Evolutionary conservation across 2,888 invertebrate genomes (phyloP).

Genomic region (Lepidochitona cinerea): DNA sequence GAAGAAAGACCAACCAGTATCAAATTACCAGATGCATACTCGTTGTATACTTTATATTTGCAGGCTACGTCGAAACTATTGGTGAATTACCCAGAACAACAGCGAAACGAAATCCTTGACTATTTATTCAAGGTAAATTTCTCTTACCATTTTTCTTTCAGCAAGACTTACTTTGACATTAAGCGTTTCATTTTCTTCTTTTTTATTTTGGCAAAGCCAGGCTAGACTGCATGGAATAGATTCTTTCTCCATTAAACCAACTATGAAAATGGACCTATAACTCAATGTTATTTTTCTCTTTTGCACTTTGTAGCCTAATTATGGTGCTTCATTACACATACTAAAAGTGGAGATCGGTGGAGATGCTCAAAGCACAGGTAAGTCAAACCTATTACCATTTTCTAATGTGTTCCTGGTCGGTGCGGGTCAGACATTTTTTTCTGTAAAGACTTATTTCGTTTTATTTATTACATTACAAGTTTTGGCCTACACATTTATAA

Average conservation of each 20-base stretch:
- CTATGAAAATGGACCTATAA: too few relatives aligned
- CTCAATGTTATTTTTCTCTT: neutral
- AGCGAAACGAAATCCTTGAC: constrained; percentile 67
- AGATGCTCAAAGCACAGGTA: constrained; percentile 69
- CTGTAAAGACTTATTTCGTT: too few relatives aligned
- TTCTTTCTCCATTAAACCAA: too few relatives aligned
- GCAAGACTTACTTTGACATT: neutral
- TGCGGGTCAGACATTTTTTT: too few relatives aligned
- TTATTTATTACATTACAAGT: too few relatives aligned
- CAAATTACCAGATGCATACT: too few relatives aligned
- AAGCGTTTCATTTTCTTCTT: neutral
- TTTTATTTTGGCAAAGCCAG: neutral
- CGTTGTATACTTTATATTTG: too few relatives aligned
- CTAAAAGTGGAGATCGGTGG: constrained; percentile 71
- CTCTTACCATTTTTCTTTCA: neutral
- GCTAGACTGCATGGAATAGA: too few relatives aligned
- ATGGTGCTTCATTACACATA: constrained; percentile 67
- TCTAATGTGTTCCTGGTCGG: too few relatives aligned
- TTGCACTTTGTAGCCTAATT: constrained; percentile 54
- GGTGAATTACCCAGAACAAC: constrained; percentile 60
- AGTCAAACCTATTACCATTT: too few relatives aligned
- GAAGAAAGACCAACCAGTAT: too few relatives aligned
- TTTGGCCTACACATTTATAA: too few relatives aligned
- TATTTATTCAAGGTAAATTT: constrained; percentile 68
- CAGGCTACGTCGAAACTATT: constrained; percentile 71